A percentile compares a stretch with the other conserved stretches of the same genome.
Conservation (phyloP, 2,888 invertebrate species). For the Bugula neritina region DNA sequence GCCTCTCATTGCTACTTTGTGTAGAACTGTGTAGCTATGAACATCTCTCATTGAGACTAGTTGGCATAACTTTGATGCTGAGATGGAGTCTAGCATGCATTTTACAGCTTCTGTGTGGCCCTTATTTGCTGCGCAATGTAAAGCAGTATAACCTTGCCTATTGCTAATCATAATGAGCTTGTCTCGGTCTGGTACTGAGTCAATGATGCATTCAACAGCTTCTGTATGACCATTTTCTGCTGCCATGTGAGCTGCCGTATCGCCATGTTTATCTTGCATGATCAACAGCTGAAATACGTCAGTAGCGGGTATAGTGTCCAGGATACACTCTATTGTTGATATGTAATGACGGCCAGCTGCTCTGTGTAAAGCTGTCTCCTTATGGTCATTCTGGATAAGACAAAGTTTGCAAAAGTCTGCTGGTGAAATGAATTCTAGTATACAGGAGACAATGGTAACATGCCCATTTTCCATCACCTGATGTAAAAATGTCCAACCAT, state of each 20-base stretch:
- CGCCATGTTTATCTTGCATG: not conserved
- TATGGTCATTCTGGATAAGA: not conserved
- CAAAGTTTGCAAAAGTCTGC: not conserved
- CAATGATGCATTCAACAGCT: not conserved
- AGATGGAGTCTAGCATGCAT: not conserved
- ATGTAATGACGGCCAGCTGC: not conserved
- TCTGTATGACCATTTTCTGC: not conserved
- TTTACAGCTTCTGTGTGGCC: constrained; percentile 1
- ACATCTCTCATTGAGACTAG: not conserved
- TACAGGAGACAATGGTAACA: not conserved
- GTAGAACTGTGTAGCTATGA: not conserved
- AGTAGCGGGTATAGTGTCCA: not conserved
- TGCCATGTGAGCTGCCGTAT: not conserved
- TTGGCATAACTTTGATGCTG: not conserved
- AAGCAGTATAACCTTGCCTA: not conserved
- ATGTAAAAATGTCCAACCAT: not conserved
- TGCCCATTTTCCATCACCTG: not conserved
- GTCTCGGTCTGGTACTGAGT: too few relatives aligned
- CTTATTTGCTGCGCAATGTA: not conserved
- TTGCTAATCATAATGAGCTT: too few relatives aligned
- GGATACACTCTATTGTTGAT: not conserved
- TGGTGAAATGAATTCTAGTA: not conserved
- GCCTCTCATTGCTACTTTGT: not conserved
- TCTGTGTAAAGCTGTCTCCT: not conserved
- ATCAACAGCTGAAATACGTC: not conserved